Percentiles rank a stretch among this genome's conserved stretches.
Evolutionary conservation across 2,888 invertebrate genomes (phyloP).

Genomic region (Orchesella flavescens): DNA sequence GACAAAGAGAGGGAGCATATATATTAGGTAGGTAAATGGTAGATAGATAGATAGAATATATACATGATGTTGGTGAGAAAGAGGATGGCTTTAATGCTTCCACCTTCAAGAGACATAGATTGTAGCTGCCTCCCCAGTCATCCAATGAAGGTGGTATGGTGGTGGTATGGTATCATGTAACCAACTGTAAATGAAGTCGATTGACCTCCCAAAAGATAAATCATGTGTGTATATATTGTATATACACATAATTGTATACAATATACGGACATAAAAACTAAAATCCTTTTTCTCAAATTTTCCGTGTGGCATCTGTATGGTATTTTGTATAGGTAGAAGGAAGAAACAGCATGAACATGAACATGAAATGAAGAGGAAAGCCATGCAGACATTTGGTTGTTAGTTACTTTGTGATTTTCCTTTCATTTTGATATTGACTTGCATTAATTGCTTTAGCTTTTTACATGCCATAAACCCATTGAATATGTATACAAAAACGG

Average conservation of each 20-base stretch:
- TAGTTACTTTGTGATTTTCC: constrained; percentile 49
- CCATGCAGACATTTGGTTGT: neutral
- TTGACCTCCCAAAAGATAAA: constrained; percentile 54
- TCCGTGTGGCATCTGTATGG: neutral
- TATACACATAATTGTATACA: too few relatives aligned
- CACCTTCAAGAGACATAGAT: too few relatives aligned
- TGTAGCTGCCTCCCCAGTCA: neutral
- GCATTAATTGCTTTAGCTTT: constrained; percentile 52
- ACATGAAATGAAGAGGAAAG: neutral
- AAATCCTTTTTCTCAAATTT: constrained; percentile 22
- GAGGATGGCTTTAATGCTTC: too few relatives aligned
- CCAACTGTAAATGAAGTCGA: constrained; percentile 58
- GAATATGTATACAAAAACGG: constrained; percentile 27
- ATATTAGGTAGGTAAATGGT: neutral
- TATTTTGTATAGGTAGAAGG: too few relatives aligned
- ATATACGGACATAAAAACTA: constrained; percentile 32
- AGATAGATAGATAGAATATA: neutral
- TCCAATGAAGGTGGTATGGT: neutral
- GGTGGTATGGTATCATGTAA: neutral
- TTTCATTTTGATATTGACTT: constrained; percentile 46
- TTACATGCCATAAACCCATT: constrained; percentile 54
- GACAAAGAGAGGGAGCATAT: neutral
- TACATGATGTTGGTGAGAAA: neutral
- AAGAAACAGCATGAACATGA: neutral
- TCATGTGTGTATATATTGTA: neutral